Base-by-base conservation (phyloP, 2,888 invertebrate genomes). In the Strigamia transsilvanica region DNA sequence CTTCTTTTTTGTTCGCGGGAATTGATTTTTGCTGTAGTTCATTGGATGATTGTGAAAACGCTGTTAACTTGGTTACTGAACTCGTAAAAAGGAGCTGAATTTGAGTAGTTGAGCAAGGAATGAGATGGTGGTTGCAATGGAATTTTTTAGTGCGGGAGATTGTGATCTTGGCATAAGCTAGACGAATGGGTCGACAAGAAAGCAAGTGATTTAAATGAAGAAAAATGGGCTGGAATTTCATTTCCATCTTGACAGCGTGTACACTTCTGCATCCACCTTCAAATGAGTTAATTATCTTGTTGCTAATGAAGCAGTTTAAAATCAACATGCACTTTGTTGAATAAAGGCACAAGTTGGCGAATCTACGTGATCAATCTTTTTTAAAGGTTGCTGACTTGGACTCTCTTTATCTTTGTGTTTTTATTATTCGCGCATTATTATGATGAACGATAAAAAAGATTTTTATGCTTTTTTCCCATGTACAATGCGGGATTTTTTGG, bases 1-100 rank as follows among this genome's bases (percentile, higher is more conserved):
- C 15, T 66, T 27, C n/a, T 66, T 66, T 66, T 66, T 27, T 27
- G 23, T 66, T 66, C 6, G 66, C 21, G 66, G 66, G 66, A 66
- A 66, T 66, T 66, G 66, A 66, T 66, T 66, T 66, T 66, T 66
- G 27, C 27, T 66, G 66, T 27, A 66, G 66, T 66, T 66, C 66
- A 66, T 66, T 66, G 66, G 66, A 66, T 66, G 66, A 66, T 66
- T 66, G 66, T 66, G 66, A 66, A 66, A 66, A 66, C 23, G 66
- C 66, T 66, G 66, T 66, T 66, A 66, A 66, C 27, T 66, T 66
- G 66, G 66, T 66, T 66, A 66, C 27, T 66, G 66, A 66, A 66
- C 66, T 66, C 66, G 66, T 66, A 66, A 66, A 34, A 66, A 66
- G 66, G 66, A 23, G 66, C 6, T 7, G 66, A 27, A 27, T 66